Conservation (phyloP, 2,797 vertebrate species). For the Lophius americanus region DNA sequence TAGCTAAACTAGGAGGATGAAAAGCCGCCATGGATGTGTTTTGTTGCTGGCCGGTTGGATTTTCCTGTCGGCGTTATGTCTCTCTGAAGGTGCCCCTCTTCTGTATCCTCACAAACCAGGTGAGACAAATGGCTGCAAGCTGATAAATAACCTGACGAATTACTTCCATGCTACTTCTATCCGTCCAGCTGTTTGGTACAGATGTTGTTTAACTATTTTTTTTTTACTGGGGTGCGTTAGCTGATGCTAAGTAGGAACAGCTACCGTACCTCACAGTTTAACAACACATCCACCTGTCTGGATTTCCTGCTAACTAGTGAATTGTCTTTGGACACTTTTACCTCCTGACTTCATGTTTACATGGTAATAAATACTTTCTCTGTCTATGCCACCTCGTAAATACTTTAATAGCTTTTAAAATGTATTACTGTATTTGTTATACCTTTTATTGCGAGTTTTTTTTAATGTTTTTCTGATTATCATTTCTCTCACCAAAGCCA, state of each 20-base stretch:
- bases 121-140: slow-evolving; percentile 50
- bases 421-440: no score
- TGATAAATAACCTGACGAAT: background rate
- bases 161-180: background rate
- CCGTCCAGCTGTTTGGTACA: background rate
- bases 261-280: slow-evolving; percentile 38
- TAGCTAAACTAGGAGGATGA: slow-evolving; percentile 77
- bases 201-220: slow-evolving; percentile 13
- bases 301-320: slow-evolving; percentile 10
- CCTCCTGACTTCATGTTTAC: background rate
- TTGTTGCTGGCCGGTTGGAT: slow-evolving; percentile 74
- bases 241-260: slow-evolving; percentile 49
- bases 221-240: slow-evolving; percentile 13
- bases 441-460: no score
- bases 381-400: background rate
- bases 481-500: no score
- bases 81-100: slow-evolving; percentile 76
- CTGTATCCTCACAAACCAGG: slow-evolving; percentile 71
- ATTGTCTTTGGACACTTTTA: background rate
- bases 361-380: accelerated
- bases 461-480: no score
- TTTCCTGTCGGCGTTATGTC: slow-evolving; percentile 62
- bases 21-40: slow-evolving; percentile 72
- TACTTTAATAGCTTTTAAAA: background rate
- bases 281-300: slow-evolving; percentile 49